These are phyloP conservation scores for Pandemis corylana DNA, from an alignment of 2,888 invertebrate species.

Conservation along the genomic window DNA sequence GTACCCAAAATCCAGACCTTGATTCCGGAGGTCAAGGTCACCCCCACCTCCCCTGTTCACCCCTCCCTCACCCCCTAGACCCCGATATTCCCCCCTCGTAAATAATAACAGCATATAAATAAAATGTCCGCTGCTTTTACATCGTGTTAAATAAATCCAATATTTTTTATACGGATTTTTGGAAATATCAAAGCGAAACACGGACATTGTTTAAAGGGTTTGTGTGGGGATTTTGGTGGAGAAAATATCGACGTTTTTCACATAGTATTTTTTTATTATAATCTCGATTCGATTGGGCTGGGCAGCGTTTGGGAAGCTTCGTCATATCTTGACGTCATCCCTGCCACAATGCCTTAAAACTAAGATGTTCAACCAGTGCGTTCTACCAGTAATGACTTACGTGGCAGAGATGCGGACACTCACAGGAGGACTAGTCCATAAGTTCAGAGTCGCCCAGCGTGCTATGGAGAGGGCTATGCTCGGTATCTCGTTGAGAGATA, in stretches of 20 bases:
- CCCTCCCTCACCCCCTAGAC: background rate
- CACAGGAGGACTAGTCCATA: too few species aligned
- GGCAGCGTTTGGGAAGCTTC: too few species aligned
- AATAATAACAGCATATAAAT: conserved; percentile 40
- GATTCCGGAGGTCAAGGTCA: conserved; percentile 20
- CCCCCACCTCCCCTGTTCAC: background rate
- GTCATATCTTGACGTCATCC: too few species aligned
- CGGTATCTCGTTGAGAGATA: too few species aligned
- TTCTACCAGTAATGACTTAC: too few species aligned
- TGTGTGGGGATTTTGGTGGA: background rate
- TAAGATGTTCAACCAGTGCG: too few species aligned
- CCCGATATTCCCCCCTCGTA: conserved; percentile 24
- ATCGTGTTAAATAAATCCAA: conserved; percentile 29
- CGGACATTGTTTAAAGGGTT: conserved; percentile 27
- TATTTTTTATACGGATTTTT: conserved; percentile 25
- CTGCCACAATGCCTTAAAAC: too few species aligned
- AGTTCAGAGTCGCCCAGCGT: too few species aligned
- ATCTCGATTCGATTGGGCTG: too few species aligned
- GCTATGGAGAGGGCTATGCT: too few species aligned
- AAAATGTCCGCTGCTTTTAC: conserved; percentile 34
- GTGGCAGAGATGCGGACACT: too few species aligned
- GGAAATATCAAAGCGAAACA: conserved; percentile 24
- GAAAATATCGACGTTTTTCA: background rate
- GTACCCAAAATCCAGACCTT: conserved; percentile 24
- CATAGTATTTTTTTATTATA: too few species aligned